Conservation (phyloP, 2,113 vertebrate species). For the Daphoenositta chrysoptera region DNA sequence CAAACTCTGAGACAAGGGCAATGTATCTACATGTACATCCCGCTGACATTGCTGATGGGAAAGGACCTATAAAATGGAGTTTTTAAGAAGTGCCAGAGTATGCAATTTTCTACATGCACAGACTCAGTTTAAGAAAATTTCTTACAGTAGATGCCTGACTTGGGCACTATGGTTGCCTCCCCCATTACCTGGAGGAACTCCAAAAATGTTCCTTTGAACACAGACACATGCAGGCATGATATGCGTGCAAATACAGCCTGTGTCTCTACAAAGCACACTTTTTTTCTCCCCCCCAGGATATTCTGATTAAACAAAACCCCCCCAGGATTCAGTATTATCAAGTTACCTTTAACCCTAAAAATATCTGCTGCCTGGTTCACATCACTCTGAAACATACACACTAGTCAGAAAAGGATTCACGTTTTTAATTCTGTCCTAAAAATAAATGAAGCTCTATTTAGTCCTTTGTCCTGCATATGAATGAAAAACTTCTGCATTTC, state of each 20-base stretch:
- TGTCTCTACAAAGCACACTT: not conserved
- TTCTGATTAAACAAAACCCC: not conserved
- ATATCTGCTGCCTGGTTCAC: not conserved
- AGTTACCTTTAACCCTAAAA: not conserved
- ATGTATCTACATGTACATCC: not conserved
- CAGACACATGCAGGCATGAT: fast-evolving
- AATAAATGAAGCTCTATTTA: not conserved
- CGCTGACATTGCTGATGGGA: not conserved
- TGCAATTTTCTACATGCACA: not conserved
- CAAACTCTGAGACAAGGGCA: conserved; percentile 2
- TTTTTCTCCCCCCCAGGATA: fast-evolving
- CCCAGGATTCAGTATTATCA: not conserved
- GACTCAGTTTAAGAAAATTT: not conserved
- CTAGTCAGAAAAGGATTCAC: not conserved
- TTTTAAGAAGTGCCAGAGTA: not conserved
- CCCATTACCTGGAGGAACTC: not conserved
- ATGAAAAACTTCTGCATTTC: not conserved
- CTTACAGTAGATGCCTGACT: not conserved
- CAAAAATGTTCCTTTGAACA: not conserved
- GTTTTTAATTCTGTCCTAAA: not conserved
- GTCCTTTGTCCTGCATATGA: not conserved
- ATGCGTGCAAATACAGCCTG: not conserved
- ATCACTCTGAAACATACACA: not conserved
- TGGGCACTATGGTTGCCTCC: not conserved
- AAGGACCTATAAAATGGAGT: not conserved